Percentiles rank a stretch among this genome's conserved stretches.
These are phyloP conservation scores for Crossocerus cetratus DNA, from an alignment of 2,888 invertebrate species.

Conservation along the genomic window DNA sequence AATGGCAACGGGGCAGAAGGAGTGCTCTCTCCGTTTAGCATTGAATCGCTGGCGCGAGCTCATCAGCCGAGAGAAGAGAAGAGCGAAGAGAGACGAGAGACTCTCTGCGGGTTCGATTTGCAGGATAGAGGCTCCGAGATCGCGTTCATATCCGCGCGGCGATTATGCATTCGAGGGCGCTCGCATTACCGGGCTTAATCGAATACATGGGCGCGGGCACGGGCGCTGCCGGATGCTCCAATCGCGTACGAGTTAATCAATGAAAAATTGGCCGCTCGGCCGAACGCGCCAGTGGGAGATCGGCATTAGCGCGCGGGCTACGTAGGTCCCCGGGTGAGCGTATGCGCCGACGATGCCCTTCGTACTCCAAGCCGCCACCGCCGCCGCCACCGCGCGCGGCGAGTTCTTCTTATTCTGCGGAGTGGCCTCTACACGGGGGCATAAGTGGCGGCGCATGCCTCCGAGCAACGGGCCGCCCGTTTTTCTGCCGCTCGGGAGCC, in stretches of 20 bases:
- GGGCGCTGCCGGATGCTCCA: background rate
- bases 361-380: background rate
- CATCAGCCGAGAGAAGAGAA: background rate
- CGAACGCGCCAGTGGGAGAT: slow-evolving; percentile 17
- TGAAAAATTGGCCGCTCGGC: slow-evolving; percentile 37
- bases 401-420: slow-evolving; percentile 8
- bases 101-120: background rate
- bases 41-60: background rate
- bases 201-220: background rate
- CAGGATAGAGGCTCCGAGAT: background rate
- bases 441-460: slow-evolving; percentile 58
- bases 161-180: background rate
- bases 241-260: slow-evolving; percentile 22
- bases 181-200: background rate
- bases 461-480: slow-evolving; percentile 57
- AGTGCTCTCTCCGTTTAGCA: too few species aligned
- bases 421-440: slow-evolving; percentile 40
- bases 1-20: too few species aligned
- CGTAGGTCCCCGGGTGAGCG: slow-evolving; percentile 15
- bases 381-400: slow-evolving; percentile 1
- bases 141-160: slow-evolving; percentile 1
- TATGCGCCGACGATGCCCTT: background rate
- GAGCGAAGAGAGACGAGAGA: background rate
- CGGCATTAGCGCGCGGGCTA: slow-evolving; percentile 39
- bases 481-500: slow-evolving; percentile 58